phyloP scores from a whole-genome alignment of 2,113 vertebrate species.

The Apaloderma vittatum region DNA sequence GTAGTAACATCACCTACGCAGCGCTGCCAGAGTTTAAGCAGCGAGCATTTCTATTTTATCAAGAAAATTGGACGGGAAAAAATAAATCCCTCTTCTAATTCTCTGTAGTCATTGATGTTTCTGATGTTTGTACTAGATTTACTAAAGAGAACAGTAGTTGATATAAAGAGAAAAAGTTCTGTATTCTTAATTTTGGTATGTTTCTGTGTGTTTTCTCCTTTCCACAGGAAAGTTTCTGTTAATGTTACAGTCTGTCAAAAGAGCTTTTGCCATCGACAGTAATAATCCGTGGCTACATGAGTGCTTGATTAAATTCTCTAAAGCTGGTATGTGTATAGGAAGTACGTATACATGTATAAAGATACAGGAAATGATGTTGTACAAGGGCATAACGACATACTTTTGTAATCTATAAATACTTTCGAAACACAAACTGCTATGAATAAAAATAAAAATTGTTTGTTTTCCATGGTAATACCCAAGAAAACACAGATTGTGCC shows the following conservation, averaged over 20 bases:
- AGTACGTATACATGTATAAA: neutral
- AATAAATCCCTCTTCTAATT: neutral
- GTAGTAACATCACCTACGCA: neutral
- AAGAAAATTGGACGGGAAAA: neutral
- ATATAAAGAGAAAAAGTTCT: neutral
- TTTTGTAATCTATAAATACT: neutral
- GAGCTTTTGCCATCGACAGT: conserved; percentile 82
- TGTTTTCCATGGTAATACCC: neutral
- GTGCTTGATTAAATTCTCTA: conserved; percentile 86
- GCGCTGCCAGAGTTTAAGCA: neutral
- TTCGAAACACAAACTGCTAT: neutral
- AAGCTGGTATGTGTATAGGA: conserved; percentile 78
- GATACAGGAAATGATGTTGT: neutral
- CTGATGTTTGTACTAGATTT: neutral
- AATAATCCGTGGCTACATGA: conserved; percentile 86
- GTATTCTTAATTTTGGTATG: neutral
- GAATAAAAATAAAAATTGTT: neutral
- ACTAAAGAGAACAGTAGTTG: neutral
- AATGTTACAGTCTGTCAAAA: conserved; percentile 86
- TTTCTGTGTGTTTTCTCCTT: conserved; percentile 8
- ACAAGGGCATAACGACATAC: neutral
- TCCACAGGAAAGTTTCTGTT: conserved; percentile 82
- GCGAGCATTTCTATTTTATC: neutral
- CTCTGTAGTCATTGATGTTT: neutral
- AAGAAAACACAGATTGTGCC: neutral